These are phyloP conservation scores for Ganaspis brasiliensis DNA, from an alignment of 2,888 invertebrate species.

Conservation along the genomic window DNA sequence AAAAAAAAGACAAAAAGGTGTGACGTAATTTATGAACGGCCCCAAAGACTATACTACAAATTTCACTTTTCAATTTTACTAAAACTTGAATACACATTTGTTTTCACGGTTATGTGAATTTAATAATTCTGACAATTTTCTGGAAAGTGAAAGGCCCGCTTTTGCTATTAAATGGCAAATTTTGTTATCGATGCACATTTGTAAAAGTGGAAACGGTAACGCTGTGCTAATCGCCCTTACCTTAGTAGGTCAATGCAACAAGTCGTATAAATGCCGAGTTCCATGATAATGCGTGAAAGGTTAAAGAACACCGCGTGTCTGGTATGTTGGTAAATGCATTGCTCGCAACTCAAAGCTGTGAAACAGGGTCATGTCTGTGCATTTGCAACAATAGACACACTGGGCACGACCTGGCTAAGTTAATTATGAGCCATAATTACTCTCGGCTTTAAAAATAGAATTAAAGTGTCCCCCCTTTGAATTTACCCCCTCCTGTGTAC, in stretches of 20 bases:
- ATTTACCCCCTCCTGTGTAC: conserved; percentile 31
- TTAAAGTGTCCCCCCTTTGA: conserved; percentile 46
- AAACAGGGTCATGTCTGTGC: conserved; percentile 67
- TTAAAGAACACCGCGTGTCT: conserved; percentile 62
- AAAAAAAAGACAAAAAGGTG: too few relatives aligned
- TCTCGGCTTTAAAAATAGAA: conserved; percentile 57
- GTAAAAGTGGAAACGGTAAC: conserved; percentile 55
- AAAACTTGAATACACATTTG: too few relatives aligned
- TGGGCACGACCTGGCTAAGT: conserved; percentile 44
- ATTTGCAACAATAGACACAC: conserved; percentile 42
- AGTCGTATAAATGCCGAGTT: conserved; percentile 67
- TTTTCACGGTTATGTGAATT: too few relatives aligned
- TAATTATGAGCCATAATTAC: conserved; percentile 65
- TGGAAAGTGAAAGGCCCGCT: too few relatives aligned
- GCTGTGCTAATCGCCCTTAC: conserved; percentile 53
- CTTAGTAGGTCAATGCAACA: conserved; percentile 76
- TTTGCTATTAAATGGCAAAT: too few relatives aligned
- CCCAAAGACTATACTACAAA: too few relatives aligned
- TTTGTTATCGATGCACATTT: neutral
- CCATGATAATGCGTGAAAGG: conserved; percentile 60
- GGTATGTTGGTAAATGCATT: conserved; percentile 44
- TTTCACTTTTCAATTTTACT: too few relatives aligned
- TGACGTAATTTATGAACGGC: too few relatives aligned
- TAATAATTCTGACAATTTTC: too few relatives aligned
- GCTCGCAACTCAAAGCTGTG: conserved; percentile 57